Evolutionary conservation across 2,113 vertebrate genomes (phyloP).

Genomic region (Bos taurus): ARS-UCD2.0 NC_037350.1:42001501-42002000

Average conservation of each 20-base stretch:
- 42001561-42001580: neutral
- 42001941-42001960: neutral
- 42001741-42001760: neutral
- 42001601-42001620: neutral
- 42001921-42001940: neutral
- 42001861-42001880: neutral
- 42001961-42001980: neutral
- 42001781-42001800: neutral
- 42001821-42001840: neutral
- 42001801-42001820: neutral
- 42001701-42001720: neutral
- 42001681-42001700: neutral
- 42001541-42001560: neutral
- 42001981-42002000: neutral
- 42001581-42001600: neutral
- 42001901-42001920: neutral
- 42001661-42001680: neutral
- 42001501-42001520: neutral
- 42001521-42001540: neutral
- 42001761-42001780: neutral
- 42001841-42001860: neutral
- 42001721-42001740: neutral
- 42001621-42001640: neutral
- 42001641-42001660: neutral
- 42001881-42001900: neutral